These are phyloP conservation scores for Ornithoptera alexandrae DNA, from an alignment of 2,888 invertebrate species.

Conservation along the genomic window DNA sequence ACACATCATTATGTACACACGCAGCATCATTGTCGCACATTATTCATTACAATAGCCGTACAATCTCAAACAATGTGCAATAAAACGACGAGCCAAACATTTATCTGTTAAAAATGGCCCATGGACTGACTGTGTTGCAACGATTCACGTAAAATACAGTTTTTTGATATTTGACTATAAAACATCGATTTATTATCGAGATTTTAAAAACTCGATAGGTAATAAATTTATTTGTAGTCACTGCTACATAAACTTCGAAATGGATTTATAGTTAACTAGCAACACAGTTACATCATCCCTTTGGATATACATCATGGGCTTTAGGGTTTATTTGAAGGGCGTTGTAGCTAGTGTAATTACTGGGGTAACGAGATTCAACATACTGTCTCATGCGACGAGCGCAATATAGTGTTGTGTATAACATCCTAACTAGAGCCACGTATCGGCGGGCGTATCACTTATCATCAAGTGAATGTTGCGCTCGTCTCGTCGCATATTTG, in stretches of 20 bases:
- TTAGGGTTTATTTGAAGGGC: background rate
- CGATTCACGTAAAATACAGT: conserved; percentile 22
- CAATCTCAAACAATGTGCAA: conserved; percentile 4
- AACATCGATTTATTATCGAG: conserved; percentile 13
- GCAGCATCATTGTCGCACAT: background rate
- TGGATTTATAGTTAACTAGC: background rate
- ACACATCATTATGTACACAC: background rate
- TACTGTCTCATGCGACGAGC: too few relatives aligned
- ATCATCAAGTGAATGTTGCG: too few relatives aligned
- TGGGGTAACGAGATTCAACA: too few relatives aligned
- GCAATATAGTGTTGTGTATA: too few relatives aligned
- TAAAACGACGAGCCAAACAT: conserved; percentile 13
- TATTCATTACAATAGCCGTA: background rate
- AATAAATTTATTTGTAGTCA: background rate
- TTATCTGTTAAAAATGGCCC: conserved; percentile 24
- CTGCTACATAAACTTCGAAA: background rate
- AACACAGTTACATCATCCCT: background rate
- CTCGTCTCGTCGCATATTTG: too few relatives aligned
- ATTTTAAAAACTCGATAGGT: background rate
- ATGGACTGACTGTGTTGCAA: conserved; percentile 19
- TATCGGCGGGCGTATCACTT: too few relatives aligned
- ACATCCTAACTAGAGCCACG: too few relatives aligned
- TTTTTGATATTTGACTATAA: conserved; percentile 27
- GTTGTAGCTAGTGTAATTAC: too few relatives aligned
- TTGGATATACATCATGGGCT: background rate